phyloP scores from a whole-genome alignment of 2,113 vertebrate genomes.

The Peucedramus taeniatus region DNA sequence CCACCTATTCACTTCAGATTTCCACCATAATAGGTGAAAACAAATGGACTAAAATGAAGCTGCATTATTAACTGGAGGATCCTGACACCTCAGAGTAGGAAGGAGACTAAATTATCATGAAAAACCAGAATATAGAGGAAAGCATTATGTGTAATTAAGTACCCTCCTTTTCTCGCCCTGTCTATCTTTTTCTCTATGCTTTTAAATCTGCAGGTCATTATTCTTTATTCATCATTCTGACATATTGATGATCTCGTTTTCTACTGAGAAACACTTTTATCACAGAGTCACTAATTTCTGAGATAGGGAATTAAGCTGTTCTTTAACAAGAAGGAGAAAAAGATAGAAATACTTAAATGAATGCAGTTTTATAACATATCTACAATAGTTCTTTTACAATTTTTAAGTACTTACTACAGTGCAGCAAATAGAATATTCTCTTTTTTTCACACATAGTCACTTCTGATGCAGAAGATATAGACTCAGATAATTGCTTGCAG shows the following conservation, averaged over 20 bases:
- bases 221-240: background rate
- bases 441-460: background rate
- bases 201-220: background rate
- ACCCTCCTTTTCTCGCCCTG: fast-evolving
- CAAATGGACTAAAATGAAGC: background rate
- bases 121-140: background rate
- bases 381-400: background rate
- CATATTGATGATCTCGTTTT: background rate
- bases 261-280: background rate
- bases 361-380: background rate
- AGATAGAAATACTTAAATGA: background rate
- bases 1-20: background rate
- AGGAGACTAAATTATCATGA: background rate
- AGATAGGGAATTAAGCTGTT: background rate
- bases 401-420: background rate
- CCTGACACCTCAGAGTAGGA: background rate
- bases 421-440: background rate
- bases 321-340: background rate
- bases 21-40: background rate
- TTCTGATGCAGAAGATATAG: background rate
- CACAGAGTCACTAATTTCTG: background rate
- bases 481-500: background rate
- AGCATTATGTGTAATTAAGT: background rate
- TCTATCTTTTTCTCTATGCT: background rate
- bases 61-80: background rate